Base-by-base conservation (phyloP, 2,113 vertebrate genomes). In the Sturnus vulgaris region DNA sequence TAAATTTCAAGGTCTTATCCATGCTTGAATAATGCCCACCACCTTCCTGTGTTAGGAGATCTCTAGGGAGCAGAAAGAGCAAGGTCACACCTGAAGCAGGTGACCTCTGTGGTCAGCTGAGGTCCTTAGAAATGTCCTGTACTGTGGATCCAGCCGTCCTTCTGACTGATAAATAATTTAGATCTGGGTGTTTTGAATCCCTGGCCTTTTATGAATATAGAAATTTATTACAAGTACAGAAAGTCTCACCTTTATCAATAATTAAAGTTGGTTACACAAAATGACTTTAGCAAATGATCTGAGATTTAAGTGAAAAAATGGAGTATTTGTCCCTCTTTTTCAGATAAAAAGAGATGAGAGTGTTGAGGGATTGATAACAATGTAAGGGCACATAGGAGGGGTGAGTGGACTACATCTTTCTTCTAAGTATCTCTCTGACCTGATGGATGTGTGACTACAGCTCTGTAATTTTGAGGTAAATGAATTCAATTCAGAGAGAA, bases 161-260 rank as follows among this genome's bases (percentile, higher is more conserved):
- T 78, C 69, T 59, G n/a, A 47, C 53, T 65, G 69, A 90, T 93
- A 75, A 94, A 96, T 96, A 79, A 95, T 96, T 94, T 61, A 95
- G 40, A 57, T 53, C 65, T 78, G 60, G 13, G 9, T 86, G 70
- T 78, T 91, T 86, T 56, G 86, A 94, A 86, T 89, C 75, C 50
- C 40, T 68, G 23, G 50, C 27, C 85, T 92, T 91, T 89, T 90
- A 92, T 91, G 77, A 92, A 76, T 69, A 84, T 24, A 90, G 23
- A 82, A 71, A 93, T 90, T 93, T 95, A 94, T 94, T 90, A 88
- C 88, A 49, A 95, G 92, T 75, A 86, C 83, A 88, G 76, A 71
- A 95, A 93, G 76, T 82, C 69, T 96, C 83, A 87, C 92, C 90
- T 96, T 88, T 91, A 94, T 97, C 82, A 93, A 97, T 95, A 91